Conservation (phyloP, 2,113 vertebrate species). For the Callipepla squamata region DNA sequence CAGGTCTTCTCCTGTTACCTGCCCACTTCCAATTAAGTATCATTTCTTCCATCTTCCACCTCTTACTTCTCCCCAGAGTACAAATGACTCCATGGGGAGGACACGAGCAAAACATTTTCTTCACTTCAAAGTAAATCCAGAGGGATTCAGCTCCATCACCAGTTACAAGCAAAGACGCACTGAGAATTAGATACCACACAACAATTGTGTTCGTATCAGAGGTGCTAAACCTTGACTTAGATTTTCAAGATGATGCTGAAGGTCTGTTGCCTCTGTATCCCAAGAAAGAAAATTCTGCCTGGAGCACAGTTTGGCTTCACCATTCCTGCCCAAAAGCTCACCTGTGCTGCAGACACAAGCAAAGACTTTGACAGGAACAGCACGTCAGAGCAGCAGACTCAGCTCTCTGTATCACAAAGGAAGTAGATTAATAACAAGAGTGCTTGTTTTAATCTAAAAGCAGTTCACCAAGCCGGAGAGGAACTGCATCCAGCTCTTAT, state of each 20-base stretch:
- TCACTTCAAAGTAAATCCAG: neutral
- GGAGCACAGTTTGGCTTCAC: neutral
- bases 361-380: neutral
- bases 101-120: neutral
- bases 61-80: neutral
- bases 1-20: accelerated
- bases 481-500: neutral
- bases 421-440: neutral
- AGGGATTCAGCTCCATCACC: neutral
- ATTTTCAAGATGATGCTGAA: neutral
- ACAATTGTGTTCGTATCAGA: neutral
- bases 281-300: neutral
- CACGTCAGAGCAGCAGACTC: neutral
- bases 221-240: neutral
- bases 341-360: neutral
- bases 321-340: neutral
- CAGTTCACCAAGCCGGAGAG: neutral
- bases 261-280: neutral
- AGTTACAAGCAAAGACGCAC: neutral
- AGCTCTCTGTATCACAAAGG: neutral
- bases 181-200: neutral
- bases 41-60: neutral
- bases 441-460: neutral
- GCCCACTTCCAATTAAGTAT: neutral
- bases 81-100: neutral